Conservation (phyloP, 2,113 vertebrate genomes). For the Monopterus albus region DNA sequence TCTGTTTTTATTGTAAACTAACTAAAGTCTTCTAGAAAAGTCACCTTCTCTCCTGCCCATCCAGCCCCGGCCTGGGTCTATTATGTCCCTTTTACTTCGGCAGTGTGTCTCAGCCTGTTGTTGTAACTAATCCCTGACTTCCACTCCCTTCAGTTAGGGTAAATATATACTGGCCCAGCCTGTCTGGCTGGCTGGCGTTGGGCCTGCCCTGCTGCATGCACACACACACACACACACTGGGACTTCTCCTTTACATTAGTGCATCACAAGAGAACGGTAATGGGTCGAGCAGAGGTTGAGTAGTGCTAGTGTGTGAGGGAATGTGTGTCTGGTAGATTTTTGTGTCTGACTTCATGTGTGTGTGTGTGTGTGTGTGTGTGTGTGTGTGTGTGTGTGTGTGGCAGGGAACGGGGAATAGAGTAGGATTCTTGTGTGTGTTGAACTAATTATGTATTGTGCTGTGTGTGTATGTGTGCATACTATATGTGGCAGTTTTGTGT, state of each 20-base stretch:
- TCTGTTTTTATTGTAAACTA: no score
- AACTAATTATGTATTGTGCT: no score
- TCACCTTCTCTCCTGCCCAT: no score
- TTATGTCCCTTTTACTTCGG: slow-evolving; percentile 7
- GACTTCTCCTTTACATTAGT: slow-evolving; percentile 41
- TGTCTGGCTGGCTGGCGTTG: slow-evolving; percentile 51
- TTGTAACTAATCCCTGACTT: slow-evolving; percentile 64
- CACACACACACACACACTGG: slow-evolving; percentile 22
- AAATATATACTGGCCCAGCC: slow-evolving; percentile 65
- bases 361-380: neutral
- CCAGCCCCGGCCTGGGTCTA: neutral
- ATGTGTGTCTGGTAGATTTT: no score
- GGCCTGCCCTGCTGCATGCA: slow-evolving; percentile 23
- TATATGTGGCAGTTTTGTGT: neutral
- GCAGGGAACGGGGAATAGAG: no score
- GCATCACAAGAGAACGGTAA: slow-evolving; percentile 29
- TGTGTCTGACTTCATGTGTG: no score
- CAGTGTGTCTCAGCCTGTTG: slow-evolving; percentile 42
- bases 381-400: no score
- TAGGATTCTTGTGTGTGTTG: neutral
- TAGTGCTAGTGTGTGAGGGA: neutral
- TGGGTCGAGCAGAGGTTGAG: slow-evolving; percentile 8
- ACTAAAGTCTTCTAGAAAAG: no score
- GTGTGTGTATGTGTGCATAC: neutral
- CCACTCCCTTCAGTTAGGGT: slow-evolving; percentile 59